These are phyloP conservation scores for Sorex araneus DNA, from an alignment of 2,113 vertebrate species.

Conservation along the genomic window DNA sequence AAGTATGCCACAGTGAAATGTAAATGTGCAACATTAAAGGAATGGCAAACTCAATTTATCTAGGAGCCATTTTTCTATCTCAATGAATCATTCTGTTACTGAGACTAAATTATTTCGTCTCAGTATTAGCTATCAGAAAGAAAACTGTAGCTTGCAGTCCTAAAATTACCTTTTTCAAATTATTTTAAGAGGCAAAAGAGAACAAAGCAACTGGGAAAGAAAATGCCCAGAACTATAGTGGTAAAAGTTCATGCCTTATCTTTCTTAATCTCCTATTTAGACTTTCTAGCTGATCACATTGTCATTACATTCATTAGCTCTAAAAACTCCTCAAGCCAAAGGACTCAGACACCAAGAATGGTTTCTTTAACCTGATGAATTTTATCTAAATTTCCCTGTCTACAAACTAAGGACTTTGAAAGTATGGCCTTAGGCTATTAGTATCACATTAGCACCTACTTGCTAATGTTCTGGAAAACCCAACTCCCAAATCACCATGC, in stretches of 20 bases:
- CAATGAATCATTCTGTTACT: not conserved
- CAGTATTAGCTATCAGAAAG: not conserved
- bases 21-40: not conserved
- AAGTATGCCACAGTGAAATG: not conserved
- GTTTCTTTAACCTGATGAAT: not conserved
- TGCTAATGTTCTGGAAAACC: not conserved
- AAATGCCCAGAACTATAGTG: fast-evolving
- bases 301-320: not conserved
- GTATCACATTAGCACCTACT: not conserved
- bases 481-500: not conserved
- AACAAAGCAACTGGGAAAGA: not conserved
- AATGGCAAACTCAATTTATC: not conserved
- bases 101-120: not conserved
- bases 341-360: not conserved
- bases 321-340: not conserved
- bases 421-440: not conserved
- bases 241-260: not conserved
- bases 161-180: constrained; percentile 22
- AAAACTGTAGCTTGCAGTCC: not conserved
- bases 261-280: not conserved
- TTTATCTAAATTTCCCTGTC: not conserved
- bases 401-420: not conserved
- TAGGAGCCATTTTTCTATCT: not conserved
- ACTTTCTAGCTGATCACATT: not conserved
- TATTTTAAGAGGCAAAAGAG: constrained; percentile 29